Conservation (phyloP, 2,113 vertebrate genomes). For the Mormyrus lacerda region DNA sequence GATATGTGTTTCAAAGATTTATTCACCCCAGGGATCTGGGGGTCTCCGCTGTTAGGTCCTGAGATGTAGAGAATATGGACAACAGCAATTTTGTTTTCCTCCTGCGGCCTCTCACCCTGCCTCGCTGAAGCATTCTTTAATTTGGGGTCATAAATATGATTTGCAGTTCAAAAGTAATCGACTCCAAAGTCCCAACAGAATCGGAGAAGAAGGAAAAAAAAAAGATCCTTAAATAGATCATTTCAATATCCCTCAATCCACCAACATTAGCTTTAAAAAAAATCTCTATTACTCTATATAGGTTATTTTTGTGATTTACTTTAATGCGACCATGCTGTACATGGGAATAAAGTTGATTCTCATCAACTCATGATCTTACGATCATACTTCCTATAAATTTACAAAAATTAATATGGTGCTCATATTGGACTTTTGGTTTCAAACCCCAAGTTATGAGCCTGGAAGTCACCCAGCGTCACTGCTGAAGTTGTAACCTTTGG, state of each 20-base stretch:
- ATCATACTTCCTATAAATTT: neutral
- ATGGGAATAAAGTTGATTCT: neutral
- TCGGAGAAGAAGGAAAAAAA: neutral
- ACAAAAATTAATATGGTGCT: neutral
- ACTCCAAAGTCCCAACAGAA: constrained; percentile 5
- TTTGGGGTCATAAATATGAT: constrained; percentile 23
- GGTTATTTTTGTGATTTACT: neutral
- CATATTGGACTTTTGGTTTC: neutral
- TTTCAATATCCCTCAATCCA: neutral
- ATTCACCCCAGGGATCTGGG: constrained; percentile 9
- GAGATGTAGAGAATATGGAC: neutral
- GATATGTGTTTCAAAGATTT: constrained; percentile 25
- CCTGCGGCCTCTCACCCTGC: neutral
- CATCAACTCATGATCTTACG: too few relatives aligned
- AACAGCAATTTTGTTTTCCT: constrained; percentile 4
- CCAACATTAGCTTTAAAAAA: neutral
- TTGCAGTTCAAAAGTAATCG: constrained; percentile 18
- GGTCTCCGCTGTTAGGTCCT: neutral
- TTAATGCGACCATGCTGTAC: neutral
- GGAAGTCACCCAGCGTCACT: neutral
- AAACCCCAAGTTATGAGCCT: neutral
- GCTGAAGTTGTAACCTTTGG: neutral
- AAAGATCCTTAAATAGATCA: neutral
- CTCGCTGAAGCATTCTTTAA: constrained; percentile 8
- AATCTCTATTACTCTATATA: neutral